phyloP scores from a whole-genome alignment of 2,113 vertebrate genomes.

The Heterocephalus glaber region DNA sequence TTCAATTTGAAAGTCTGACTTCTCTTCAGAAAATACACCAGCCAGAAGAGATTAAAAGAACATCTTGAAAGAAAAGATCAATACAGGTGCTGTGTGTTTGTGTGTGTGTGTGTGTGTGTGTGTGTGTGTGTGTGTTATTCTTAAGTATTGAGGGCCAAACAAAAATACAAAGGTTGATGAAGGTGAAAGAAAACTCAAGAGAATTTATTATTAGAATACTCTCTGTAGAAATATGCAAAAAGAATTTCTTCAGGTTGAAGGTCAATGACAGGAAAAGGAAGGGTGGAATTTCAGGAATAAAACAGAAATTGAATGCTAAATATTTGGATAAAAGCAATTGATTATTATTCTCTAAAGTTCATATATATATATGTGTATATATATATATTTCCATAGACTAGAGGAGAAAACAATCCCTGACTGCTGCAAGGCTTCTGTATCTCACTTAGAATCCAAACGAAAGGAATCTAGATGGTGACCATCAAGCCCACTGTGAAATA shows the following conservation, averaged over 20 bases:
- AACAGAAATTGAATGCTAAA: background rate
- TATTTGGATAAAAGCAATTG: background rate
- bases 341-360: background rate
- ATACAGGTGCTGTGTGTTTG: no score
- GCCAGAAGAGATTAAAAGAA: background rate
- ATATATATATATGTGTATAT: no score
- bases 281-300: background rate
- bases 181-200: background rate
- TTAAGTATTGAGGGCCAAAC: background rate
- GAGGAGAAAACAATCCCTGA: background rate
- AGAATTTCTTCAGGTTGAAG: background rate
- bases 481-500: background rate
- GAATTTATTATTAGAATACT: no score
- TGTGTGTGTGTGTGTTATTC: no score
- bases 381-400: background rate
- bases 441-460: background rate
- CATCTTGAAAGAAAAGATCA: background rate
- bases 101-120: no score
- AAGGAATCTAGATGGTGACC: background rate
- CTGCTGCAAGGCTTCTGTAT: background rate
- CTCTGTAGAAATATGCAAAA: background rate
- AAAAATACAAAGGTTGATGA: background rate
- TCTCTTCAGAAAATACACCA: background rate
- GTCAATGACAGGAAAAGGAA: background rate
- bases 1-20: background rate